A percentile compares a stretch with the other conserved stretches of the same genome.
Conservation (phyloP, 2,888 invertebrate species). For the Steinernema scapterisci region DNA sequence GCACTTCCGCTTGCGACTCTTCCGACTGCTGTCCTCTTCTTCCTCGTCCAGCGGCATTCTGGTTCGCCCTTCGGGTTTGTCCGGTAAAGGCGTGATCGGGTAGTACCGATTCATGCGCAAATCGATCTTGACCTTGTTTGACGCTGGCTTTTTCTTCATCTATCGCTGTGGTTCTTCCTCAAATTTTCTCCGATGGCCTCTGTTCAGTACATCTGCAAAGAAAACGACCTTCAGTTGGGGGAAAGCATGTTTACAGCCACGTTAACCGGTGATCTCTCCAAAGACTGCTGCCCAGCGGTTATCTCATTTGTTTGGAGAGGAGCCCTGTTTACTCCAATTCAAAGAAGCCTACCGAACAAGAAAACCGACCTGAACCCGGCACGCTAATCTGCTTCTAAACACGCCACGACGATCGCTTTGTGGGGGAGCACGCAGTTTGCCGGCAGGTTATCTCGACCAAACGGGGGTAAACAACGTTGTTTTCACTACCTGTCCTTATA, state of each 20-base stretch:
- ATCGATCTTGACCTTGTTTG: conserved; percentile 7
- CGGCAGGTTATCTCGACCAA: not conserved
- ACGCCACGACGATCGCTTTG: not conserved
- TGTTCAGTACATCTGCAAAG: too few species aligned
- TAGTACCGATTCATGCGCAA: conserved; percentile 1
- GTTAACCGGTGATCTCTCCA: not conserved
- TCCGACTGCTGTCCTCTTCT: not conserved
- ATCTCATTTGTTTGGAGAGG: conserved; percentile 11
- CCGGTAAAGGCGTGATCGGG: conserved; percentile 13
- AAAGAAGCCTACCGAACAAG: not conserved
- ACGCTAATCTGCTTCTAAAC: not conserved
- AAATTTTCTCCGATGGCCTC: too few species aligned
- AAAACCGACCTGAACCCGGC: not conserved
- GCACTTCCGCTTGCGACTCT: too few species aligned
- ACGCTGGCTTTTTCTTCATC: not conserved
- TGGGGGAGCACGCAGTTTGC: conserved; percentile 4
- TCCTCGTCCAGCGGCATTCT: conserved; percentile 2
- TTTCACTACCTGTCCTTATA: not conserved
- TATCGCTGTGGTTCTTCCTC: not conserved
- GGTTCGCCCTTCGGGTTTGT: not conserved
- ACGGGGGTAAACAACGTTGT: conserved; percentile 25
- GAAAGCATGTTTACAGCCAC: not conserved
- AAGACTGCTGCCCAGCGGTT: not conserved
- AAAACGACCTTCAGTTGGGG: not conserved
- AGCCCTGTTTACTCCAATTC: conserved; percentile 11